A percentile compares a stretch with the other conserved stretches of the same genome.
These are phyloP conservation scores for Emys orbicularis DNA, from an alignment of 2,797 vertebrate species.

Conservation along the genomic window DNA sequence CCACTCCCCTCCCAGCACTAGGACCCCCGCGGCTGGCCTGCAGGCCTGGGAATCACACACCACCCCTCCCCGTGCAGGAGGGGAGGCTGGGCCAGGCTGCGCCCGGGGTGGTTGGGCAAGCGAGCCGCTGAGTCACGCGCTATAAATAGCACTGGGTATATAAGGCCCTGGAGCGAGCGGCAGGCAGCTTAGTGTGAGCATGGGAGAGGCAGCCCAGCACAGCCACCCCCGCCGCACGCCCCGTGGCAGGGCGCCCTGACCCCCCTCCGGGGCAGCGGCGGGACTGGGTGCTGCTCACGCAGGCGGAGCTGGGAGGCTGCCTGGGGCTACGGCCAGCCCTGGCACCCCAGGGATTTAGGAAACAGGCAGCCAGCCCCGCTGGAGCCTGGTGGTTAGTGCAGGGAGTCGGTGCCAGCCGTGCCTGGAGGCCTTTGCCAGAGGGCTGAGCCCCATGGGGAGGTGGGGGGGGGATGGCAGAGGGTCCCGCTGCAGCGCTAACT, in stretches of 20 bases:
- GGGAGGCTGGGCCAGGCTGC: neutral
- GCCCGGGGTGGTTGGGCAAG: neutral
- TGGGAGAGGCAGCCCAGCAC: neutral
- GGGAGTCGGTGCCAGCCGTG: neutral
- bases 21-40: neutral
- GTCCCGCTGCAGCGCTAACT: accelerated
- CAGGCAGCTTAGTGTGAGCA: neutral
- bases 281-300: neutral
- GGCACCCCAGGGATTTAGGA: too few species aligned
- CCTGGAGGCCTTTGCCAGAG: too few species aligned
- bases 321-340: too few species aligned
- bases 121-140: conserved; percentile 35
- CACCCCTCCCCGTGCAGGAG: neutral
- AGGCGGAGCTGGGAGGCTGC: neutral
- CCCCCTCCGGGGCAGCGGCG: neutral
- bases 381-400: neutral
- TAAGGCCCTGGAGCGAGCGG: neutral
- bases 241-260: neutral
- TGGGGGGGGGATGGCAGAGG: neutral
- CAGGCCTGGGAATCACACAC: neutral
- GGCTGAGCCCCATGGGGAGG: too few species aligned
- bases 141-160: conserved; percentile 76
- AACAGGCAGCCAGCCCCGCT: neutral
- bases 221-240: neutral
- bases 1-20: neutral